These are phyloP conservation scores for Chymomyza fuscimana DNA, from an alignment of 2,888 invertebrate genomes.

Conservation along the genomic window DNA sequence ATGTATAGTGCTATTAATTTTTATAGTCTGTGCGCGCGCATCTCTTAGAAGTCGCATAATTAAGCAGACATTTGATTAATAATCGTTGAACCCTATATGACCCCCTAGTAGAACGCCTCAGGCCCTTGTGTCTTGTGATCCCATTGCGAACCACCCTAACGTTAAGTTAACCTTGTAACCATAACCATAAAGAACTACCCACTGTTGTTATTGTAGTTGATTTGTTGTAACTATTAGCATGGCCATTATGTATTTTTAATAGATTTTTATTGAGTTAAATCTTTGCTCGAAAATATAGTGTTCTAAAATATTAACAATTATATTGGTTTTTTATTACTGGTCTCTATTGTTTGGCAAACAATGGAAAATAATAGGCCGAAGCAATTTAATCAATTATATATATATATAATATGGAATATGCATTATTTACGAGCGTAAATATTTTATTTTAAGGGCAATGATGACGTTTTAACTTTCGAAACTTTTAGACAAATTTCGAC, in stretches of 20 bases:
- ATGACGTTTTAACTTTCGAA: slow-evolving; percentile 15
- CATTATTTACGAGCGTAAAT: slow-evolving; percentile 68
- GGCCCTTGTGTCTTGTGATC: slow-evolving; percentile 8
- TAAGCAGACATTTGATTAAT: slow-evolving; percentile 69
- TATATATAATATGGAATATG: slow-evolving; percentile 17
- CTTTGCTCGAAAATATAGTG: slow-evolving; percentile 26
- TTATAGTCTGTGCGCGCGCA: background rate
- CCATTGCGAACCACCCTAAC: slow-evolving; percentile 42
- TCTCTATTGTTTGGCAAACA: slow-evolving; percentile 35
- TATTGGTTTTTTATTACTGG: slow-evolving; percentile 1
- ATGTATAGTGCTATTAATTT: background rate
- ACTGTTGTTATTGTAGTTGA: slow-evolving; percentile 42
- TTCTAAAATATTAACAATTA: background rate
- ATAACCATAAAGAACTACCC: background rate
- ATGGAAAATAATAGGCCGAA: slow-evolving; percentile 26
- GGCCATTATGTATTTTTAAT: slow-evolving; percentile 58
- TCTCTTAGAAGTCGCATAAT: slow-evolving; percentile 45
- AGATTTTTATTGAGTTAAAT: slow-evolving; percentile 62
- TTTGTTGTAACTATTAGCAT: slow-evolving; percentile 65
- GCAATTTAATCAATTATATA: slow-evolving; percentile 56
- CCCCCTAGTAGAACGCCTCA: slow-evolving; percentile 32
- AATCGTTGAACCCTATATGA: slow-evolving; percentile 66
- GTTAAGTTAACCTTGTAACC: background rate
- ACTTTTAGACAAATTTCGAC: slow-evolving; percentile 18
- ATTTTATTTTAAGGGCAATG: slow-evolving; percentile 52